These are phyloP conservation scores for Prosopocoilus inquinatus DNA, from an alignment of 2,888 invertebrate genomes.

Conservation along the genomic window DNA sequence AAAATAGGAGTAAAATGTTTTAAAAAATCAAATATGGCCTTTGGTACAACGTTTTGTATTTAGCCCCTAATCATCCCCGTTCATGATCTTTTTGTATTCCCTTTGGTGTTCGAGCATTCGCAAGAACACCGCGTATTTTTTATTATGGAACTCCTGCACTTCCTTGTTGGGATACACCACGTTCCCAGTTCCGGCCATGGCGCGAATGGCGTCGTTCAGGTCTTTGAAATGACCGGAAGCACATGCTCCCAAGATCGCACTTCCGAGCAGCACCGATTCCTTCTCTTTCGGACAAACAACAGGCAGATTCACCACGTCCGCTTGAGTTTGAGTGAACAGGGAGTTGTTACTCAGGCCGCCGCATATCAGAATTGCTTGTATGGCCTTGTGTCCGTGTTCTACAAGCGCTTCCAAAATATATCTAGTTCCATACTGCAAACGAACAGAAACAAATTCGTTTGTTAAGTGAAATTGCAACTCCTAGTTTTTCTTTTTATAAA, in stretches of 20 bases:
- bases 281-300: slow-evolving; percentile 75
- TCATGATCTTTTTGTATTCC: slow-evolving; percentile 70
- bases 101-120: slow-evolving; percentile 80
- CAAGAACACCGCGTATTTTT: slow-evolving; percentile 80
- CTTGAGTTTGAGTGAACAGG: slow-evolving; percentile 82
- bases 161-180: slow-evolving; percentile 61
- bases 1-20: too few species aligned
- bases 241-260: slow-evolving; percentile 84
- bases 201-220: slow-evolving; percentile 58
- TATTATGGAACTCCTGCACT: slow-evolving; percentile 70
- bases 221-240: slow-evolving; percentile 69
- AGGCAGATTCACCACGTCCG: slow-evolving; percentile 80
- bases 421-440: slow-evolving; percentile 82
- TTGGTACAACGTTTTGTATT: too few species aligned
- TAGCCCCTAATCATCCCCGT: slow-evolving; percentile 21
- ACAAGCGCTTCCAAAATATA: slow-evolving; percentile 80
- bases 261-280: slow-evolving; percentile 86
- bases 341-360: slow-evolving; percentile 88
- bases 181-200: slow-evolving; percentile 77
- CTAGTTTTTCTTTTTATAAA: too few species aligned
- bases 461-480: too few species aligned
- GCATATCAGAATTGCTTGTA: slow-evolving; percentile 75
- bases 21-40: too few species aligned
- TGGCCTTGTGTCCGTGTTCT: slow-evolving; percentile 62
- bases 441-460: neutral